phyloP scores from a whole-genome alignment of 2,888 invertebrate species.

The Platynereis dumerilii region DNA sequence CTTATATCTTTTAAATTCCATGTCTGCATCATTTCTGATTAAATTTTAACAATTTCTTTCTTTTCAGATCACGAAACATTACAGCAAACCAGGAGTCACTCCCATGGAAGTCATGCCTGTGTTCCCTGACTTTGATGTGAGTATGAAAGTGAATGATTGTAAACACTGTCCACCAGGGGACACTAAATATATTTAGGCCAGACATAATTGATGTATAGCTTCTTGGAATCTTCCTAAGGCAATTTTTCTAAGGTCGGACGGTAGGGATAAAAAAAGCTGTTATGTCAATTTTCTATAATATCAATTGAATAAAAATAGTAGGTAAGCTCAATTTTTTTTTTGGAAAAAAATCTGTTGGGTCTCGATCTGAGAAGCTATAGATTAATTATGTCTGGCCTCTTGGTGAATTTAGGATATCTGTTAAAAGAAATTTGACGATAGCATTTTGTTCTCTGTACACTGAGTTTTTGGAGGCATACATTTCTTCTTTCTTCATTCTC shows the following conservation, averaged over 20 bases:
- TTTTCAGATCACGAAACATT: slow-evolving; percentile 82
- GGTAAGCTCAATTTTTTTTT: no score
- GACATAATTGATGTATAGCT: not conserved
- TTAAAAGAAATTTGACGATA: no score
- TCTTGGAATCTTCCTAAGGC: not conserved
- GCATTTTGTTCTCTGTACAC: no score
- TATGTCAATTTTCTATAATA: no score
- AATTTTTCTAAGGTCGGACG: not conserved
- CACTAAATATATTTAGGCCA: not conserved
- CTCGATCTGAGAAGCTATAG: no score
- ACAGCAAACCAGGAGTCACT: slow-evolving; percentile 93
- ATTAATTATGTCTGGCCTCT: no score
- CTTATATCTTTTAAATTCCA: not conserved
- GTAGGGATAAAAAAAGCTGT: not conserved
- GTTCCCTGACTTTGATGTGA: slow-evolving; percentile 89
- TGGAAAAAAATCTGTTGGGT: no score
- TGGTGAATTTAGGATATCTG: no score
- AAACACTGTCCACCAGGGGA: not conserved
- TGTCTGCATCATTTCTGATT: not conserved
- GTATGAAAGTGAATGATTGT: not conserved
- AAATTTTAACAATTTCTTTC: no score
- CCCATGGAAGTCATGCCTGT: slow-evolving; percentile 88
- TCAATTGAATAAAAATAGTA: no score
- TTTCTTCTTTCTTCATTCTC: no score
- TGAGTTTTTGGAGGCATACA: no score